Base-by-base conservation (phyloP, 2,888 invertebrate genomes). In the Chironomus riparius region DNA sequence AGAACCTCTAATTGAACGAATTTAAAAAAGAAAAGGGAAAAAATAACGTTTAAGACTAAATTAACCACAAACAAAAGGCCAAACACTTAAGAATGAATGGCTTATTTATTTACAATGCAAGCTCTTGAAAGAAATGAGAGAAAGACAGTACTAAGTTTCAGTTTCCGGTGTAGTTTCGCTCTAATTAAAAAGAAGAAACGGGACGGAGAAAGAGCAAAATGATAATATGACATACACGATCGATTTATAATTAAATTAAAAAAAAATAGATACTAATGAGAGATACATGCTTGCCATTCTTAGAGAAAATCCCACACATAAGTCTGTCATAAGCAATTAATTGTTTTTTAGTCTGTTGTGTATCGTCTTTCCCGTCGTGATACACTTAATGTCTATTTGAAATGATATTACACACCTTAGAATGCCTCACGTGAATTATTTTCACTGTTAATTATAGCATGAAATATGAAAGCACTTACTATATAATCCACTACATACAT, bases 241-340 rank as follows among this genome's bases (percentile, higher is more conserved):
- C 56, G 18, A 56, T 56, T 18, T 65, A 65, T 65, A 65, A 65
- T 65, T 65, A 65, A 65, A 65, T 65, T 65, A 65, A 65, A 56
- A 65, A n/a, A n/a, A n/a, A n/a, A n/a, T n/a, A n/a, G 65, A 13
- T 13, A 65, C 65, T 65, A 65, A 65, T 65, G 65, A 65, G 13
- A 65, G 65, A 65, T 13, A 21, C 21, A 24, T 24, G n/a, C 21
- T 21, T 65, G 65, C 21, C 22, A 65, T 65, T 65, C 15, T 65
- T 65, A 56, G 56, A 56, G 38, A 38, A 38, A 65, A 65, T 65
- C 65, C 22, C 65, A 65, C 65, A 65, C 65, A 65, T 5, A 65
- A 21, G 62, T 62, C 65, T 56, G 56, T n/a, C 56, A 13, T 21
- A 65, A 65, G 24, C 22, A 65, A 65, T 65, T 65, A 65, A 13